Base-by-base conservation (phyloP, 2,888 invertebrate species). In the Dromius quadrimaculatus region DNA sequence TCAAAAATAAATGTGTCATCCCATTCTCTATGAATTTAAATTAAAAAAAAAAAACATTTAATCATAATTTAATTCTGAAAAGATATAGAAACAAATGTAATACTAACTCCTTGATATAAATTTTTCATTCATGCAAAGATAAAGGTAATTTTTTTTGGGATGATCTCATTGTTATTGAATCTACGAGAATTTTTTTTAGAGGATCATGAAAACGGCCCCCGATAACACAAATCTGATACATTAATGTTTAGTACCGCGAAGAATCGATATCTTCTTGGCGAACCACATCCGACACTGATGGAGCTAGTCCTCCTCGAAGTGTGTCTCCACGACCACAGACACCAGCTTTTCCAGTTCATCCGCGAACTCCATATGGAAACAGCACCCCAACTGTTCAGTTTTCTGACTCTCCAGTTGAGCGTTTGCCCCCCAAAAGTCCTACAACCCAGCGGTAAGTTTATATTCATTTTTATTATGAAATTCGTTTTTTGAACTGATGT, bases 311-410 rank as follows among this genome's bases (percentile, higher is more conserved):
- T 47, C 83, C 84, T 9, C 84, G 84, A 72, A 85, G 85, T 63
- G 81, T 82, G 43, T 85, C 84, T 28, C 86, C 87, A 73, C 87
- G 94, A 72, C 93, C 95, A 20, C 93, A 94, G 81, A 97, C 97
- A 17, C 97, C 97, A 43, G 93, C 93, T 66, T 97, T 97, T 85
- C 97, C 97, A 72, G 94, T 95, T 66, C 92, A 93, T 78, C 94
- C 95, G 71, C 89, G 94, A 77, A 95, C 95, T 4, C 95, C 95
- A 9, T 92, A 92, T 84, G 90, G 89, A 75, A 92, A 92, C 79
- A 91, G 92, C 78, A 87, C 89, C 47, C 88, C 90, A 70, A 88
- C 88, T 71, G 86, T 86, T 73, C 85, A 83, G 76, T 81, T 83
- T 13, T 43, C 59, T 78, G 81, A 82, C 74, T 72, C 82, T 75